phyloP scores from a whole-genome alignment of 2,888 invertebrate species.

The Rapana venosa region DNA sequence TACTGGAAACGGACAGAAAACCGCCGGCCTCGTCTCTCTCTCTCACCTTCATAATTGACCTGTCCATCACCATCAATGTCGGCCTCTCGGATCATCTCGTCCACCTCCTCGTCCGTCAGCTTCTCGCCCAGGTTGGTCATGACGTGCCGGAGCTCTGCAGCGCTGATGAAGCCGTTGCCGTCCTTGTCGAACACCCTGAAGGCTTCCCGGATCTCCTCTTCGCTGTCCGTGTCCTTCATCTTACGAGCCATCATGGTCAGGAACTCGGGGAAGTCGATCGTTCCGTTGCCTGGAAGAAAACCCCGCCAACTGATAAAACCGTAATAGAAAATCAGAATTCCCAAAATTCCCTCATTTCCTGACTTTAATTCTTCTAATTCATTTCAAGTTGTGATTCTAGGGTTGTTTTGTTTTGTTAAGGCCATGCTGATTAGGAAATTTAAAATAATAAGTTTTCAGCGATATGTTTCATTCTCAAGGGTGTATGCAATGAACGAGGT shows the following conservation, averaged over 20 bases:
- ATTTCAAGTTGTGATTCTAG: not conserved
- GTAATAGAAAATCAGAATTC: not conserved
- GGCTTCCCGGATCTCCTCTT: conserved; percentile 50
- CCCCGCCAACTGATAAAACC: not conserved
- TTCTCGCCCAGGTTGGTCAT: conserved; percentile 46
- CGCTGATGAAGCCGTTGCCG: conserved; percentile 43
- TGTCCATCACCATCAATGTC: conserved; percentile 51
- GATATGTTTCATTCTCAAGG: not conserved
- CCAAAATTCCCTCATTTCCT: not conserved
- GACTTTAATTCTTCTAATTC: not conserved
- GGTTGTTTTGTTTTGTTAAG: not conserved
- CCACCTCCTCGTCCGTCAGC: conserved; percentile 44
- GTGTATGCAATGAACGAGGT: too few relatives aligned
- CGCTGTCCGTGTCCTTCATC: conserved; percentile 45
- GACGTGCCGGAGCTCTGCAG: conserved; percentile 42
- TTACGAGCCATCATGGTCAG: conserved; percentile 51
- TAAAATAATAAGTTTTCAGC: not conserved
- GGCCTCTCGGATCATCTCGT: conserved; percentile 44
- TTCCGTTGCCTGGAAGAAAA: conserved; percentile 46
- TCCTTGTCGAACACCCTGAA: conserved; percentile 52
- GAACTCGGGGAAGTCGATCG: conserved; percentile 51
- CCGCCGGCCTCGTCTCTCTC: too few relatives aligned
- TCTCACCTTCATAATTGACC: conserved; percentile 48
- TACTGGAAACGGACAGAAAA: too few relatives aligned
- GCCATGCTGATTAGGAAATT: not conserved